Conservation (phyloP, 2,888 invertebrate genomes). For the Dromius quadrimaculatus region DNA sequence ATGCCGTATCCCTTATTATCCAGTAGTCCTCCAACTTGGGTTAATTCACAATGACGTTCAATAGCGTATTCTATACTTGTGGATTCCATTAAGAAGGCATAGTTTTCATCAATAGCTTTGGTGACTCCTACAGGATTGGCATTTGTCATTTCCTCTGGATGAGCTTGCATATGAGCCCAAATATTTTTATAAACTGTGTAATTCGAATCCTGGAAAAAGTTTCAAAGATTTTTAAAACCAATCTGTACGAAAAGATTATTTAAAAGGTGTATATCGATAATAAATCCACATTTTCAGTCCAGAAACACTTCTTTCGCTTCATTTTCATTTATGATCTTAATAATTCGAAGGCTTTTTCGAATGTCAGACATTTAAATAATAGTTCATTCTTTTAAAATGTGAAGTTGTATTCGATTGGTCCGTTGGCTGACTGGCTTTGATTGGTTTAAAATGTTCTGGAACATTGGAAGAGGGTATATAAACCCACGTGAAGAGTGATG, state of each 20-base stretch:
- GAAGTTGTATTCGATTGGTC: no score
- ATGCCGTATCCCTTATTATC: slow-evolving; percentile 91
- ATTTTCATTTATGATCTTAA: no score
- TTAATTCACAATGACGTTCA: slow-evolving; percentile 82
- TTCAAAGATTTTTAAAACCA: neutral
- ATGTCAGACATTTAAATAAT: no score
- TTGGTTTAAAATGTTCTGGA: no score
- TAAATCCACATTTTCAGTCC: no score
- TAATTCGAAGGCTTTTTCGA: no score
- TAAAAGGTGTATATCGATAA: no score
- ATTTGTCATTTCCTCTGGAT: slow-evolving; percentile 71
- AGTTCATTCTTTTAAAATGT: no score
- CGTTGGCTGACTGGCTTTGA: no score
- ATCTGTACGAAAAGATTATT: neutral
- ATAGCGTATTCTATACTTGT: slow-evolving; percentile 88
- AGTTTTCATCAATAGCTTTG: slow-evolving; percentile 68
- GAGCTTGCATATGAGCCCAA: slow-evolving; percentile 80
- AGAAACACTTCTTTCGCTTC: no score
- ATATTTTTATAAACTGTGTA: slow-evolving; percentile 83
- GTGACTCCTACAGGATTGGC: slow-evolving; percentile 77
- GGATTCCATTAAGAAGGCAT: slow-evolving; percentile 93
- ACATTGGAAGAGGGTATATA: no score
- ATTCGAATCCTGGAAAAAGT: slow-evolving; percentile 77
- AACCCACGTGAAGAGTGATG: no score
- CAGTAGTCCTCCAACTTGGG: slow-evolving; percentile 78